Conservation (phyloP, 2,113 vertebrate genomes). For the Nerophis lumbriciformis region DNA sequence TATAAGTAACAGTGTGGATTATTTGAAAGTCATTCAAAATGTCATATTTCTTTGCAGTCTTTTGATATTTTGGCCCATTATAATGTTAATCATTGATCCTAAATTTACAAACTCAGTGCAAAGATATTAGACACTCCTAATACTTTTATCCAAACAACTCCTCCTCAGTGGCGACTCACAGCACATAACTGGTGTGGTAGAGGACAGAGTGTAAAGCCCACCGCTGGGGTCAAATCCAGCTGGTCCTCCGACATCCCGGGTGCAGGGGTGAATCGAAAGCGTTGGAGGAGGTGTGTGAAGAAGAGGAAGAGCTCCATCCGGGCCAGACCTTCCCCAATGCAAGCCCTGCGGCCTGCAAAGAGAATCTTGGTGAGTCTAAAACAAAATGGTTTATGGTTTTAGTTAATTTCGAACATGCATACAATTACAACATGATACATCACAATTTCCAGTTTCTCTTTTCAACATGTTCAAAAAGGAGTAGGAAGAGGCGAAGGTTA, state of each 20-base stretch:
- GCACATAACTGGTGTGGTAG: slow-evolving; percentile 51
- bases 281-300: slow-evolving; percentile 72
- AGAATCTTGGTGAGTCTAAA: not conserved
- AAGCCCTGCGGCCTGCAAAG: slow-evolving; percentile 64
- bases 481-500: too few species aligned
- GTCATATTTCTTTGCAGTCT: too few species aligned
- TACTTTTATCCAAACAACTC: not conserved
- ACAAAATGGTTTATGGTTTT: too few species aligned
- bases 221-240: slow-evolving; percentile 61
- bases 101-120: not conserved
- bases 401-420: too few species aligned
- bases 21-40: too few species aligned
- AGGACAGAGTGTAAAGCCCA: slow-evolving; percentile 46
- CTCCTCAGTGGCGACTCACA: slow-evolving; percentile 20
- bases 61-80: too few species aligned
- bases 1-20: too few species aligned
- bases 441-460: too few species aligned
- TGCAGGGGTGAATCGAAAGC: slow-evolving; percentile 66
- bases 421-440: too few species aligned
- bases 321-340: slow-evolving; percentile 71
- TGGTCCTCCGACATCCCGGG: slow-evolving; percentile 66
- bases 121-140: not conserved
- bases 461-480: too few species aligned
- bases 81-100: too few species aligned
- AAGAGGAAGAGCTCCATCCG: slow-evolving; percentile 77